Conservation (phyloP, 2,113 vertebrate species). For the Tychaedon coryphoeus region DNA sequence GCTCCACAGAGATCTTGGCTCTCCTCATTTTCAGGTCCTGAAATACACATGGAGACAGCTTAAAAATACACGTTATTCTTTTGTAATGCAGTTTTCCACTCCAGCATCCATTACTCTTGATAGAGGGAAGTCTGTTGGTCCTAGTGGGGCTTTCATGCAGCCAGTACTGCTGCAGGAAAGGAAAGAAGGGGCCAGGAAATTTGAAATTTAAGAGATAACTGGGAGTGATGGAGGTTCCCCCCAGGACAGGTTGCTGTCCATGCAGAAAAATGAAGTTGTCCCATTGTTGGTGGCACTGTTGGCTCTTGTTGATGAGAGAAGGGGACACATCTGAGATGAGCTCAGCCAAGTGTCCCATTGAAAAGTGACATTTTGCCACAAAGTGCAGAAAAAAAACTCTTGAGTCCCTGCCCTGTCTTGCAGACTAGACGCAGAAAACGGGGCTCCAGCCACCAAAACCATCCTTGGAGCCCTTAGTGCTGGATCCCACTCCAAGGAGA, state of each 20-base stretch:
- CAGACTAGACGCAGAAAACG: not conserved
- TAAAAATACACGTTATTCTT: not conserved
- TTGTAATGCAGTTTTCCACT: not conserved
- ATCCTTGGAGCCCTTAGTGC: not conserved
- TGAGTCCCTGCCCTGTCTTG: not conserved
- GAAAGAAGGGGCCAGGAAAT: not conserved
- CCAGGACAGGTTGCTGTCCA: not conserved
- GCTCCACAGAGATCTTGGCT: not conserved
- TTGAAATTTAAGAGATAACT: not conserved
- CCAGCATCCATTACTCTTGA: not conserved
- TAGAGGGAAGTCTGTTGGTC: not conserved
- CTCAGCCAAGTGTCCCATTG: not conserved
- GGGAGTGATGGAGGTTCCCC: not conserved
- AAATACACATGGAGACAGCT: not conserved
- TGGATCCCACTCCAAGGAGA: accelerated
- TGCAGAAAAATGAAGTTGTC: not conserved
- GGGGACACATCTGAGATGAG: accelerated
- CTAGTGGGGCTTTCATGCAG: not conserved
- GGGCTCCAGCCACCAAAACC: not conserved
- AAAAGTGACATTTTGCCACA: not conserved
- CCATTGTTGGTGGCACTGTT: accelerated
- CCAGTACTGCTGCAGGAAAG: not conserved
- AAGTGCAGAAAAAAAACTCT: not conserved
- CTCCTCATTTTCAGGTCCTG: not conserved
- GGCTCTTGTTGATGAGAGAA: not conserved